A percentile compares a stretch with the other conserved stretches of the same genome.
phyloP scores from a whole-genome alignment of 2,113 vertebrate genomes.

The Anthoscopus minutus region DNA sequence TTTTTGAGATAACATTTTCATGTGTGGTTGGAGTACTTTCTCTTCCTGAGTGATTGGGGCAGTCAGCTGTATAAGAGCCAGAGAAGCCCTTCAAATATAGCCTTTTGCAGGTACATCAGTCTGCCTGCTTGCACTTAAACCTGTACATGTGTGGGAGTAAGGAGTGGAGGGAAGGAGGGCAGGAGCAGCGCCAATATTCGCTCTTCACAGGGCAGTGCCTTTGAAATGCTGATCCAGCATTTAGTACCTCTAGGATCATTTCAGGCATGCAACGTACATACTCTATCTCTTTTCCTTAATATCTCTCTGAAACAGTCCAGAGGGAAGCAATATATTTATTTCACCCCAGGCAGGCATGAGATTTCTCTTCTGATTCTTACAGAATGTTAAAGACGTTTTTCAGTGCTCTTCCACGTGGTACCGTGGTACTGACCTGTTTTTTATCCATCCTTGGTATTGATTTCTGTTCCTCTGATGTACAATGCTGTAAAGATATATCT shows the following conservation, averaged over 20 bases:
- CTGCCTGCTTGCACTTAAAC: not conserved
- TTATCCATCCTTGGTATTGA: not conserved
- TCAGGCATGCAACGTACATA: not conserved
- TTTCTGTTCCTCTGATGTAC: not conserved
- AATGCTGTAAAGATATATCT: not conserved
- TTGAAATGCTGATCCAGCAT: not conserved
- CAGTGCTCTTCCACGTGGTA: not conserved
- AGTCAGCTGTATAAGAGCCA: not conserved
- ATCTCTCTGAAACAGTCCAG: not conserved
- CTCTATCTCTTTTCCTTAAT: not conserved
- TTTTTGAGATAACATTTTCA: not conserved
- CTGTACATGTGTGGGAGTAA: not conserved
- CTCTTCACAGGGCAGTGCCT: conserved; percentile 23
- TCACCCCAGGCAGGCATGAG: not conserved
- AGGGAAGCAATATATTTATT: not conserved
- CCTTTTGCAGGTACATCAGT: not conserved
- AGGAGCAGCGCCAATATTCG: not conserved
- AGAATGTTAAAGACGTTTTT: not conserved
- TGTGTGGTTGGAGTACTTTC: not conserved
- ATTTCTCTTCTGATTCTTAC: not conserved
- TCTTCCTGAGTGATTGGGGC: not conserved
- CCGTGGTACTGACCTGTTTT: not conserved
- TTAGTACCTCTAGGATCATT: not conserved
- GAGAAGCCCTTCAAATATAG: not conserved
- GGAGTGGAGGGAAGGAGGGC: not conserved